Conservation (phyloP, 2,113 vertebrate species). For the Oncorhynchus gorbuscha region DNA sequence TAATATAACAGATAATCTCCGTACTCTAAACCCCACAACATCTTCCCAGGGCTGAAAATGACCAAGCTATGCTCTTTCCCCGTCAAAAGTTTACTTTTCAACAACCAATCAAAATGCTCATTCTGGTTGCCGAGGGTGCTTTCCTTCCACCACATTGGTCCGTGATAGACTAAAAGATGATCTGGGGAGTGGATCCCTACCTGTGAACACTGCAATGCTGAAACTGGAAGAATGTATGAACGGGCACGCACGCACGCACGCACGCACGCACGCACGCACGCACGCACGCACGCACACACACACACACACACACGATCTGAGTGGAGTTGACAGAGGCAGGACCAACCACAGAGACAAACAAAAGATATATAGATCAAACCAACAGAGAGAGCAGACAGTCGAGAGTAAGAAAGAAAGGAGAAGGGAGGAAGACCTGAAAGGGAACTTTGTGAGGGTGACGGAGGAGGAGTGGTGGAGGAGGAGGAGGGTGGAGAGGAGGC, state of each 20-base stretch:
- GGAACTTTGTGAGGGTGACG: slow-evolving; percentile 75
- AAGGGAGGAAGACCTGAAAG: slow-evolving; percentile 72
- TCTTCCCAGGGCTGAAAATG: no score
- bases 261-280: no score
- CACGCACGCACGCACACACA: neutral
- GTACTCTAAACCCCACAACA: no score
- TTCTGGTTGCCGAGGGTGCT: slow-evolving; percentile 40
- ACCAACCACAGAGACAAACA: neutral
- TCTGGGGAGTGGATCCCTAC: slow-evolving; percentile 1
- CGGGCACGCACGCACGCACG: no score
- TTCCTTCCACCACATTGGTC: slow-evolving; percentile 35
- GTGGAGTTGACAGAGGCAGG: slow-evolving; percentile 3
- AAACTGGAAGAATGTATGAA: neutral
- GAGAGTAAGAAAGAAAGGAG: slow-evolving; percentile 53
- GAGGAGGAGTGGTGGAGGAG: slow-evolving; percentile 70
- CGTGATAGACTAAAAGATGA: slow-evolving; percentile 26
- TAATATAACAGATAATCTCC: no score
- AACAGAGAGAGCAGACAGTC: neutral
- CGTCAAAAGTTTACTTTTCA: neutral
- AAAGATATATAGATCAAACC: neutral
- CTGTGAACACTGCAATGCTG: slow-evolving; percentile 12
- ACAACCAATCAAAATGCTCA: slow-evolving; percentile 42
- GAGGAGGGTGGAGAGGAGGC: slow-evolving; percentile 79
- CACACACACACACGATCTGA: slow-evolving; percentile 7
- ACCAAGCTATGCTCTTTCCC: no score